phyloP scores from a whole-genome alignment of 2,888 invertebrate species.

The Tachystola acroxantha region DNA sequence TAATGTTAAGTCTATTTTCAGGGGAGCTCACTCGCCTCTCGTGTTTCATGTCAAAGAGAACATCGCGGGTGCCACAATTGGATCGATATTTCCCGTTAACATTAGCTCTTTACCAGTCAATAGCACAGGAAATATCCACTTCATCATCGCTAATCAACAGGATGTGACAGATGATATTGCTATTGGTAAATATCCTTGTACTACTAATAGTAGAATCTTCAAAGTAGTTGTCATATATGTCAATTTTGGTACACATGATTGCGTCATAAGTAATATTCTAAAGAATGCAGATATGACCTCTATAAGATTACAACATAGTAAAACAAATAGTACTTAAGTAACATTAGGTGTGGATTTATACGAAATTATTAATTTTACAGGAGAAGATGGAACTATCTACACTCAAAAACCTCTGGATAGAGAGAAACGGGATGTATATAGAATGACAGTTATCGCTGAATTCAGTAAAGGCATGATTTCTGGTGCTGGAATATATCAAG shows the following conservation, averaged over 20 bases:
- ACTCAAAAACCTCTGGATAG: constrained; percentile 87
- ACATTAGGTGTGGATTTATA: no score
- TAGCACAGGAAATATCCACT: constrained; percentile 77
- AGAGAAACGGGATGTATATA: constrained; percentile 84
- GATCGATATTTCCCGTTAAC: constrained; percentile 82
- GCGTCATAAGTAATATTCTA: no score
- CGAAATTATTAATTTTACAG: constrained; percentile 31
- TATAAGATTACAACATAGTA: not conserved
- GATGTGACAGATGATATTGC: constrained; percentile 88
- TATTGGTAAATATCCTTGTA: constrained; percentile 74
- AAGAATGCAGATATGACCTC: no score
- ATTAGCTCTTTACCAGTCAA: constrained; percentile 45
- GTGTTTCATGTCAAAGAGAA: constrained; percentile 89
- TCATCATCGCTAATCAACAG: constrained; percentile 89
- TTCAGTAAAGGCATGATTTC: constrained; percentile 83
- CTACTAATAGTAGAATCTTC: no score
- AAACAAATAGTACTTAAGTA: not conserved
- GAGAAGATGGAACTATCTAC: constrained; percentile 87
- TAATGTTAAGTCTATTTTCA: constrained; percentile 43
- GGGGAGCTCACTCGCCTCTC: constrained; percentile 84
- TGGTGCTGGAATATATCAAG: constrained; percentile 87
- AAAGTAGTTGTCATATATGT: no score
- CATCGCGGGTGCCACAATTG: constrained; percentile 83
- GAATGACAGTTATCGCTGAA: constrained; percentile 89
- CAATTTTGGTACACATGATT: no score